phyloP scores from a whole-genome alignment of 1,140 invertebrate genomes.

The Prorops nasuta region DNA sequence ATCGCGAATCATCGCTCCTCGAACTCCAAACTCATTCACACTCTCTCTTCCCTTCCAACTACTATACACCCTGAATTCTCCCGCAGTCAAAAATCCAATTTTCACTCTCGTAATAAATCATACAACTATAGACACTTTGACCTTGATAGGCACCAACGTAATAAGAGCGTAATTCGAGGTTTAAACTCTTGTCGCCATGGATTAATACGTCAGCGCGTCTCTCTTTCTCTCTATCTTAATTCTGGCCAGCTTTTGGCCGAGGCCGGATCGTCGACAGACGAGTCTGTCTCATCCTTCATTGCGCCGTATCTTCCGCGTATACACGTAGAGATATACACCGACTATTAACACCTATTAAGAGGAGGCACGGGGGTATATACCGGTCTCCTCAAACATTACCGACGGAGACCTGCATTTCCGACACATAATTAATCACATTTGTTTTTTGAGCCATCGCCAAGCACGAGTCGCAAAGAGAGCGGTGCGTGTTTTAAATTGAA shows the following conservation, averaged over 20 bases:
- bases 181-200: too few relatives aligned
- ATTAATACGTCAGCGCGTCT: neutral
- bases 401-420: neutral
- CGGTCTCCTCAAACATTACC: neutral
- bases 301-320: neutral
- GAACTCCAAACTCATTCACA: neutral
- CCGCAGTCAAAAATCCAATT: too few relatives aligned
- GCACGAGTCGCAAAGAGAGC: constrained; percentile 1
- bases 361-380: constrained; percentile 6
- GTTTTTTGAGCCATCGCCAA: neutral
- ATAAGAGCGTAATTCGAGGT: too few relatives aligned
- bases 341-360: neutral
- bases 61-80: too few relatives aligned
- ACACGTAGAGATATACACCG: neutral
- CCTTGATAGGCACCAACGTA: too few relatives aligned
- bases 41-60: too few relatives aligned
- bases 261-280: constrained; percentile 13
- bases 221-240: constrained; percentile 7
- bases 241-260: neutral
- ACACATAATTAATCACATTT: constrained; percentile 2
- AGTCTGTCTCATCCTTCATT: neutral
- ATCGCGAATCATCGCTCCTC: neutral
- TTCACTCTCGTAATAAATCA: too few relatives aligned
- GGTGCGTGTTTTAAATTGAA: neutral
- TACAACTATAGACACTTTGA: too few relatives aligned